Evolutionary conservation across 2,888 invertebrate genomes (phyloP).

Genomic region (Athalia circularis): DNA sequence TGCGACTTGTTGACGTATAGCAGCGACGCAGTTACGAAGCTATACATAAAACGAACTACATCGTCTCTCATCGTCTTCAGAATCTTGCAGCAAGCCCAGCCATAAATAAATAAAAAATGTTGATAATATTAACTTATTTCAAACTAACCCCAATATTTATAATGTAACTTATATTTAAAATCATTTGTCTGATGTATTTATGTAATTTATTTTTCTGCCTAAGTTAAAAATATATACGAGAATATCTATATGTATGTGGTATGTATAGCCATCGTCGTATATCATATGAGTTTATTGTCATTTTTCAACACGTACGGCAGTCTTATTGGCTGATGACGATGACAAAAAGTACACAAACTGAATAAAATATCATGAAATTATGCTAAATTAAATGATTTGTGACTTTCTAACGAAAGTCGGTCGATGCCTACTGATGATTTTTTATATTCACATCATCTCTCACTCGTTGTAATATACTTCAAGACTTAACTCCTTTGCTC

Average conservation of each 20-base stretch:
- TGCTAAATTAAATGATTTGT: slow-evolving; percentile 30
- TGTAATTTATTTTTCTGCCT: slow-evolving; percentile 64
- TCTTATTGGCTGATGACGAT: not conserved
- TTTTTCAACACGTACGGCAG: too few relatives aligned
- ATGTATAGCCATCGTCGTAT: too few relatives aligned
- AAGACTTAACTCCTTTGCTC: slow-evolving; percentile 3
- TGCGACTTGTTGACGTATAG: slow-evolving; percentile 6
- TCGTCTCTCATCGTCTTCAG: not conserved
- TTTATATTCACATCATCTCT: slow-evolving; percentile 1
- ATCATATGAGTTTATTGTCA: too few relatives aligned
- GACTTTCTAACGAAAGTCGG: slow-evolving; percentile 62
- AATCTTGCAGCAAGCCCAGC: slow-evolving; percentile 15
- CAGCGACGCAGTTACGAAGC: not conserved
- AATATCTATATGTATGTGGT: not conserved
- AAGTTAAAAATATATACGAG: slow-evolving; percentile 16
- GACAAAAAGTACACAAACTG: not conserved
- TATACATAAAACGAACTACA: not conserved
- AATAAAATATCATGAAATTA: slow-evolving; percentile 28
- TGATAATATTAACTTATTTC: slow-evolving; percentile 33
- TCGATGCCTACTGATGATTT: slow-evolving; percentile 61
- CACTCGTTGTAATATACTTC: not conserved
- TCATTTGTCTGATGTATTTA: slow-evolving; percentile 54
- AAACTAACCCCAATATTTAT: slow-evolving; percentile 21
- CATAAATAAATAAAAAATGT: slow-evolving; percentile 10
- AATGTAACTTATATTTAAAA: not conserved